Conservation (phyloP, 1,140 invertebrate genomes). For the Lepidurus packardi region DNA sequence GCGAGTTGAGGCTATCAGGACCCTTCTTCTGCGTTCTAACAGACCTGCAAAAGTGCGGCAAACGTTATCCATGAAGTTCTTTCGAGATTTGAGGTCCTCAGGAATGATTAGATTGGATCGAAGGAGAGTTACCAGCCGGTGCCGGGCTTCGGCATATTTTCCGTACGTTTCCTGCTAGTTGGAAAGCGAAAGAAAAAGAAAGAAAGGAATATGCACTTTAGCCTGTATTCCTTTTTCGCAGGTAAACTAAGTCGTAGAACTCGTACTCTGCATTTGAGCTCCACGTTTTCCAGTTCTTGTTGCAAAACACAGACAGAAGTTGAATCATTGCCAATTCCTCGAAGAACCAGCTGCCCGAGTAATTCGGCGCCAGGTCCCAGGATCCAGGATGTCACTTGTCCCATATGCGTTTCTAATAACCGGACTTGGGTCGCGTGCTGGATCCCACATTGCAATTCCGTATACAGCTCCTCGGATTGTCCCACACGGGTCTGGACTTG, state of each 20-base stretch:
- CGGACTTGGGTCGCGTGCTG: slow-evolving; percentile 48
- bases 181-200: background rate
- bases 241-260: too few species aligned
- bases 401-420: slow-evolving; percentile 56
- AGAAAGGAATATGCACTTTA: background rate
- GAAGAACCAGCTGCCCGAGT: slow-evolving; percentile 54
- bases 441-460: slow-evolving; percentile 32
- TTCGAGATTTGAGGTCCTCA: slow-evolving; percentile 57
- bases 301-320: slow-evolving; percentile 62
- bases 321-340: slow-evolving; percentile 65
- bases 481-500: slow-evolving; percentile 29
- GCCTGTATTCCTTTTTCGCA: background rate
- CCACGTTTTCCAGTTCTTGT: slow-evolving; percentile 65
- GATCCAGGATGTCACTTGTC: slow-evolving; percentile 68
- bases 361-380: slow-evolving; percentile 64
- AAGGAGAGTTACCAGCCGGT: slow-evolving; percentile 57
- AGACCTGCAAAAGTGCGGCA: slow-evolving; percentile 68
- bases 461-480: slow-evolving; percentile 31
- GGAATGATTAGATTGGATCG: slow-evolving; percentile 49
- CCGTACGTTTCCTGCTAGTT: slow-evolving; percentile 59
- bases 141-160: slow-evolving; percentile 65
- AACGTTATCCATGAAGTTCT: slow-evolving; percentile 73
- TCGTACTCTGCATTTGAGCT: slow-evolving; percentile 65
- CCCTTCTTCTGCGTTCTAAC: slow-evolving; percentile 64
- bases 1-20: slow-evolving; percentile 66